These are phyloP conservation scores for Passer domesticus DNA, from an alignment of 2,113 vertebrate species.

Conservation along the genomic window DNA sequence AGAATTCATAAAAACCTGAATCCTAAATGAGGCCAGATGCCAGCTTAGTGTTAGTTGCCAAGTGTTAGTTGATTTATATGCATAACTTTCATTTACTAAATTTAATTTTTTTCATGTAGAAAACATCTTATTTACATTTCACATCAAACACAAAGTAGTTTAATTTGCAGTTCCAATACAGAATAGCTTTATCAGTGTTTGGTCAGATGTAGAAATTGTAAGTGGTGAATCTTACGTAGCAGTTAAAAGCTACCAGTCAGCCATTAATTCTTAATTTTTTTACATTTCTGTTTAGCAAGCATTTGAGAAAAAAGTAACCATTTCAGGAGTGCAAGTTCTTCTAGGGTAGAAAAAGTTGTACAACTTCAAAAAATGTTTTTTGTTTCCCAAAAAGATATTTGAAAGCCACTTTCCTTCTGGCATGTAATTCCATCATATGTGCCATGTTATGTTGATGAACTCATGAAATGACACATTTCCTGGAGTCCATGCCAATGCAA, in stretches of 20 bases:
- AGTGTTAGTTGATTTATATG: not conserved
- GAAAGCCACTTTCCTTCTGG: not conserved
- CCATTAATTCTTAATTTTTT: not conserved
- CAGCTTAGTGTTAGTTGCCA: not conserved
- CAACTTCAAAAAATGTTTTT: not conserved
- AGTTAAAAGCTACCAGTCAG: not conserved
- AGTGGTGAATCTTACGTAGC: not conserved
- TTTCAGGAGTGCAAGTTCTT: not conserved
- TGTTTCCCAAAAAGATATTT: not conserved
- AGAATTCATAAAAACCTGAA: not conserved
- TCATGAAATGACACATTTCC: conserved; percentile 84
- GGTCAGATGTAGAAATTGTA: not conserved
- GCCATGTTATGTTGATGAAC: not conserved
- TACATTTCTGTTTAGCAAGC: not conserved
- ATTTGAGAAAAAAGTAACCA: not conserved
- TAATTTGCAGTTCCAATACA: not conserved
- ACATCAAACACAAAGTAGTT: not conserved
- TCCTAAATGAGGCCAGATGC: not conserved
- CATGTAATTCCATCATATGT: not conserved
- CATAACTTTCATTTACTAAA: not conserved
- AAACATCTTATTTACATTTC: not conserved
- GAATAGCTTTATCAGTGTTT: not conserved
- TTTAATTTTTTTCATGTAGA: not conserved
- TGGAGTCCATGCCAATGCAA: conserved; percentile 45
- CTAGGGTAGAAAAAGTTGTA: not conserved